phyloP scores from a whole-genome alignment of 2,797 vertebrate genomes.

The Borostomias antarcticus region DNA sequence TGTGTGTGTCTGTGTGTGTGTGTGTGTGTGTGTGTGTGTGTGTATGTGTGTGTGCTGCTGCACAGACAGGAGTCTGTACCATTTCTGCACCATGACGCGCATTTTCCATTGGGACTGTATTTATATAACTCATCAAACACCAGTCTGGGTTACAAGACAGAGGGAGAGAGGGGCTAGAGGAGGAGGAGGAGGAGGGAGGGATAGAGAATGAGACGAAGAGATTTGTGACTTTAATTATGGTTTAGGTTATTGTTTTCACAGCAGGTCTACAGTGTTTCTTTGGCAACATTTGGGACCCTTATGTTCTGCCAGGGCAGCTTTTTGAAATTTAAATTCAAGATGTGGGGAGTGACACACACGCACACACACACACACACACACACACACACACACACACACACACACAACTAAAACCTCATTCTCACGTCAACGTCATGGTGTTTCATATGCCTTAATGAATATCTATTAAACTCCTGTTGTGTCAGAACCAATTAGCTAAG shows the following conservation, averaged over 20 bases:
- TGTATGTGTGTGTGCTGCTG: no score
- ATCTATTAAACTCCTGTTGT: slow-evolving; percentile 42
- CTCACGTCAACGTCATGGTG: background rate
- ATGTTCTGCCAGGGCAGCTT: slow-evolving; percentile 54
- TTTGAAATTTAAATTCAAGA: slow-evolving; percentile 12
- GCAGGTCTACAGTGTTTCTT: slow-evolving; percentile 43
- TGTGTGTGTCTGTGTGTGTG: slow-evolving; percentile 18
- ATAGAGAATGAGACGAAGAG: slow-evolving; percentile 47
- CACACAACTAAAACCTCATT: background rate
- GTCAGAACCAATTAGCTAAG: slow-evolving; percentile 42
- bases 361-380: slow-evolving; percentile 20
- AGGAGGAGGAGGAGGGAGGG: slow-evolving; percentile 28
- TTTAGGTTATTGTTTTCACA: slow-evolving; percentile 64
- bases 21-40: slow-evolving; percentile 8
- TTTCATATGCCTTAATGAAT: slow-evolving; percentile 35
- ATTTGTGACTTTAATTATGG: slow-evolving; percentile 75
- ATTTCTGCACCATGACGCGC: slow-evolving; percentile 72
- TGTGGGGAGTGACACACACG: background rate
- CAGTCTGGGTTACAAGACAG: slow-evolving; percentile 52
- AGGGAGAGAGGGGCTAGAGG: slow-evolving; percentile 19
- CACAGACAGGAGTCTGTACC: slow-evolving; percentile 66
- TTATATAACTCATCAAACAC: slow-evolving; percentile 77
- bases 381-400: slow-evolving; percentile 47
- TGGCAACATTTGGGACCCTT: slow-evolving; percentile 56
- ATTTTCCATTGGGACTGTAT: slow-evolving; percentile 79